Base-by-base conservation (phyloP, 2,888 invertebrate species). In the Chrysolina haemoptera region DNA sequence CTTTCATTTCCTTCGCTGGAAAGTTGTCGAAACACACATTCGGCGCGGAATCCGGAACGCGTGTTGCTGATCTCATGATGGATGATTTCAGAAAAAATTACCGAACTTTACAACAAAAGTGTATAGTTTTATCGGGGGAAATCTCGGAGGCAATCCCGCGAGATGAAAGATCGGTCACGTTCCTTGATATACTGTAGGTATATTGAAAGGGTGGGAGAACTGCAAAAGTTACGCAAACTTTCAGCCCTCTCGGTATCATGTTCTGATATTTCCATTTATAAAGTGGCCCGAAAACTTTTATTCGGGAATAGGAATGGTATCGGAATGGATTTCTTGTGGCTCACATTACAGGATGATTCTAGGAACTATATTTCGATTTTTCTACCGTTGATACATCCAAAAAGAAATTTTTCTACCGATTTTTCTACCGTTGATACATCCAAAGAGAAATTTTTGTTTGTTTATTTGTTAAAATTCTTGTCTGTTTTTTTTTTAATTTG, bases 71-170 rank as follows among this genome's bases (percentile, higher is more conserved):
- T 87, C 85, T 84, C 84, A 85, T 87, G 87, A 87, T 87, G 86
- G 87, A 88, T 88, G 87, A 87, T 87, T 87, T 86, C 85, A 85
- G 86, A 86, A 87, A 86, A 87, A 87, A 88, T 87, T 88, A 88
- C 87, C 82, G 85, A 88, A 87, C 86, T 88, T 88, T 87, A 87
- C 87, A 87, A 87, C 87, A 88, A 88, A 89, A 89, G 88, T 88
- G 89, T 89, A 89, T 89, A 90, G 89, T 90, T 90, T 89, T 89
- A 89, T 89, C 90, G 89, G 87, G 90, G 90, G 90, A 90, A 90
- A 90, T 90, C 90, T 90, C 88, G 82, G 86, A 27, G 84, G 85
- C 86, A 84, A 86, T 88, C 90, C 89, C 89, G 79, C 80, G 89
- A 89, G 90, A 89, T 88, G 84, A 84, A 84, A 88, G 89, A 89